Percentiles rank a stretch among this genome's conserved stretches.
Evolutionary conservation across 2,797 vertebrate species (phyloP).

Genomic region (Gouania willdenowi): DNA sequence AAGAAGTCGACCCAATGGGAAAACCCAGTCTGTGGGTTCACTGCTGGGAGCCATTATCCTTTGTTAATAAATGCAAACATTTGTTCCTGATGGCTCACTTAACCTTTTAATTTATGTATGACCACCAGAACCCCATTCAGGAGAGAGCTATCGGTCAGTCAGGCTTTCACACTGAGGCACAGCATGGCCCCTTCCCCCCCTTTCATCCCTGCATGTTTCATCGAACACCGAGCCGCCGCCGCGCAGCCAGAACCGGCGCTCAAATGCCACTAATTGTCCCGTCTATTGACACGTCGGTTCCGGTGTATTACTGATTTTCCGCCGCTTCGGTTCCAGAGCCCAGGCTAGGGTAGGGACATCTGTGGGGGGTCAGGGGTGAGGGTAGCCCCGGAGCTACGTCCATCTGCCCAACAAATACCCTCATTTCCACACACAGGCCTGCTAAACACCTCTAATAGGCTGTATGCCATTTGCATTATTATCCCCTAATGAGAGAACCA

Average conservation of each 20-base stretch:
- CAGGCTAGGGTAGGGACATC: conserved; percentile 78
- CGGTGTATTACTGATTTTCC: conserved; percentile 84
- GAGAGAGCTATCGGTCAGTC: conserved; percentile 59
- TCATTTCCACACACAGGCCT: conserved; percentile 39
- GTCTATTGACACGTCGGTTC: conserved; percentile 79
- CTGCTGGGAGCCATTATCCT: conserved; percentile 42
- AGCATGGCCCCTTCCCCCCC: conserved; percentile 48
- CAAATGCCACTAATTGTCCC: conserved; percentile 80
- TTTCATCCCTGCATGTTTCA: conserved; percentile 78
- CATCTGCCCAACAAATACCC: conserved; percentile 84
- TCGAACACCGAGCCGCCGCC: conserved; percentile 69
- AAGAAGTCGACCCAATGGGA: conserved; percentile 23
- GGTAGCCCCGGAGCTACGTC: conserved; percentile 75
- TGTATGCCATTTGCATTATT: conserved; percentile 42
- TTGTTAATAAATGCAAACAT: conserved; percentile 70
- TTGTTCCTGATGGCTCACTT: conserved; percentile 72
- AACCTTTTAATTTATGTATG: conserved; percentile 74
- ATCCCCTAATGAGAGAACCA: conserved; percentile 34
- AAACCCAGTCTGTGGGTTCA: conserved; percentile 15
- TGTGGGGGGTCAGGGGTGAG: conserved; percentile 84
- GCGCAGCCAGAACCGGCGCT: conserved; percentile 78
- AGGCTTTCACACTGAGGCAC: conserved; percentile 43
- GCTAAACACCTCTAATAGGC: conserved; percentile 61
- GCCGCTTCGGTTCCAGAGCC: conserved; percentile 57
- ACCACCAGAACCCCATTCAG: conserved; percentile 60